Evolutionary conservation across 2,888 invertebrate genomes (phyloP).

Genomic region (Conomelus anceps): DNA sequence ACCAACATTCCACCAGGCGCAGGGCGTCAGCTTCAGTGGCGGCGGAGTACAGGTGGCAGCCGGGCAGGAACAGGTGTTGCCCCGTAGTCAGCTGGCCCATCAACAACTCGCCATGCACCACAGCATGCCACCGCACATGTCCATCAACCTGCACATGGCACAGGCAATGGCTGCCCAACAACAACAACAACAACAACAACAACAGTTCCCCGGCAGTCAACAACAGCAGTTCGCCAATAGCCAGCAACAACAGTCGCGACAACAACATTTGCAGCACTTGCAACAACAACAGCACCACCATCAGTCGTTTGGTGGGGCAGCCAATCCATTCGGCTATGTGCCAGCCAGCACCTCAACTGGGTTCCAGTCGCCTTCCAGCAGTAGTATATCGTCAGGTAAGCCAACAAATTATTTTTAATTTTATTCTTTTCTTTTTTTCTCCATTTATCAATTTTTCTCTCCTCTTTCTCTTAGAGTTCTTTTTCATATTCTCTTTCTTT

Average conservation of each 20-base stretch:
- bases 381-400: neutral
- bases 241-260: constrained; percentile 12
- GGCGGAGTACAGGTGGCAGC: constrained; percentile 42
- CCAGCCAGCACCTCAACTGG: too few relatives aligned
- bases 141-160: neutral
- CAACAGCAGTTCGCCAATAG: neutral
- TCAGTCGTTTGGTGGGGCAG: neutral
- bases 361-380: neutral
- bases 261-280: constrained; percentile 16
- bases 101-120: constrained; percentile 29
- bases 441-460: too few relatives aligned
- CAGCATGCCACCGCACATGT: constrained; percentile 3
- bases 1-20: constrained; percentile 29
- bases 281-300: constrained; percentile 3
- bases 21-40: constrained; percentile 38
- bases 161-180: constrained; percentile 15
- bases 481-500: too few relatives aligned
- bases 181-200: constrained; percentile 27
- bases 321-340: too few relatives aligned
- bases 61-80: constrained; percentile 40
- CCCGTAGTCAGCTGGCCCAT: too few relatives aligned
- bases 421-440: too few relatives aligned
- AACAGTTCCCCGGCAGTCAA: constrained; percentile 6
- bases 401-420: too few relatives aligned
- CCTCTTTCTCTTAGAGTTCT: too few relatives aligned